phyloP scores from a whole-genome alignment of 2,797 vertebrate species.

The Poecilia velifera region DNA sequence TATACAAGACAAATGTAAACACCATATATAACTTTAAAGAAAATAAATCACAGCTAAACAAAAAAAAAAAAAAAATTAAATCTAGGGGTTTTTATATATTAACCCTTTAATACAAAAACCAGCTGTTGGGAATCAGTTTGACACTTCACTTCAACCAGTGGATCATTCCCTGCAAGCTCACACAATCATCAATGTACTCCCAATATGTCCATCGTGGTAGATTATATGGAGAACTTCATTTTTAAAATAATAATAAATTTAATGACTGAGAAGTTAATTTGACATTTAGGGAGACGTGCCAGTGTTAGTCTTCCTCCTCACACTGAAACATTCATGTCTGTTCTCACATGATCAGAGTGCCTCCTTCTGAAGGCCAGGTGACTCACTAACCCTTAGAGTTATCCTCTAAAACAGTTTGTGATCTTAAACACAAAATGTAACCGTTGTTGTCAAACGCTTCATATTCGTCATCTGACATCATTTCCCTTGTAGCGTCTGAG shows the following conservation, averaged over 20 bases:
- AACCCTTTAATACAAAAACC: neutral
- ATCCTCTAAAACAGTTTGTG: neutral
- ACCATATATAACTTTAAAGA: neutral
- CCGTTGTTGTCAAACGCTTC: neutral
- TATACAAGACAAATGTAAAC: neutral
- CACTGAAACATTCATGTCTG: neutral
- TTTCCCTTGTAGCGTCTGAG: constrained; percentile 24
- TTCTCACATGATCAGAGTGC: neutral
- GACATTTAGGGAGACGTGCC: neutral
- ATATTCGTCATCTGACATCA: constrained; percentile 17
- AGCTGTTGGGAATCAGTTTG: neutral
- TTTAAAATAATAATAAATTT: neutral
- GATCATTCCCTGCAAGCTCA: neutral
- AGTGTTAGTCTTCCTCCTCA: neutral
- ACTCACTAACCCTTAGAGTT: neutral
- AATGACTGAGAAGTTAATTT: neutral
- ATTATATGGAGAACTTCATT: neutral
- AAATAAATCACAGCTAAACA: neutral
- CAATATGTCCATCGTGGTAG: neutral
- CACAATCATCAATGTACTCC: neutral
- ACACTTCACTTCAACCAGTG: neutral
- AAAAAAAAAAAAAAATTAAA: neutral
- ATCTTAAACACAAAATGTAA: neutral
- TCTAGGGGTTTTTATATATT: neutral
- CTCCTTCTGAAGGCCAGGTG: too few relatives aligned